Evolutionary conservation across 2,113 vertebrate genomes (phyloP), one percentile per base, ranked within the genome.

Genomic region (Gymnarchus niloticus): DNA sequence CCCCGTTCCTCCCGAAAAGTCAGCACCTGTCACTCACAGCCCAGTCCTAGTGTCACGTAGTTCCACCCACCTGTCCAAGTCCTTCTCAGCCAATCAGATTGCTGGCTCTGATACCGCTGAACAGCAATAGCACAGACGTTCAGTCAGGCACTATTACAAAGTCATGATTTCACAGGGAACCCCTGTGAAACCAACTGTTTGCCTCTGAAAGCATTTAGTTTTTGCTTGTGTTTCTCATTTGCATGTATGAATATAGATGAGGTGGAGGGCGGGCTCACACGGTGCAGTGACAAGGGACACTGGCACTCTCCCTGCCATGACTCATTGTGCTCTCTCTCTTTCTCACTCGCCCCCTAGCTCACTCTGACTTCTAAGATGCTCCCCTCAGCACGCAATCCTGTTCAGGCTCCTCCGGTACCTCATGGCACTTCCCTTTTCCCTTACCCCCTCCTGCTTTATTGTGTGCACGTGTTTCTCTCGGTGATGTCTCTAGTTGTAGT

Each of bases 211-310:
- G 33, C 65, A 41, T 41, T 73, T 6, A 14, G 28, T 17, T 73
- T 81, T 83, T 90, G 84, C 88, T 90, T 92, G 85, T 85, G 57
- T 84, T 51, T 87, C 89, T 78, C 41, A 88, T 91, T 92, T 91
- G 88, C 89, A 89, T 33, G 86, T 85, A 89, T 92, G 91, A 93
- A 91, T 91, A 90, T 87, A 91, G 83, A 89, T 86, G 87, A 81
- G 59, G 65, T 25, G 12, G 61, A 17, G 6, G 65, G 65, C 12
- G 65, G 3, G 28, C 28, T 69, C 28, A 33, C 33, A 69, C 61
- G 37, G 61, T 69, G 28, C 12, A 1, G 61, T 69, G 61, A 69
- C 61, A 69, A n/a, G 61, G 61, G 61, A 12, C 12, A 1, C 61
- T 37, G 28, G 61, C 46, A 56, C 41, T 51, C 61, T 83, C 52